Base-by-base conservation (phyloP, 2,888 invertebrate genomes). In the Ectemnius cavifrons region DNA sequence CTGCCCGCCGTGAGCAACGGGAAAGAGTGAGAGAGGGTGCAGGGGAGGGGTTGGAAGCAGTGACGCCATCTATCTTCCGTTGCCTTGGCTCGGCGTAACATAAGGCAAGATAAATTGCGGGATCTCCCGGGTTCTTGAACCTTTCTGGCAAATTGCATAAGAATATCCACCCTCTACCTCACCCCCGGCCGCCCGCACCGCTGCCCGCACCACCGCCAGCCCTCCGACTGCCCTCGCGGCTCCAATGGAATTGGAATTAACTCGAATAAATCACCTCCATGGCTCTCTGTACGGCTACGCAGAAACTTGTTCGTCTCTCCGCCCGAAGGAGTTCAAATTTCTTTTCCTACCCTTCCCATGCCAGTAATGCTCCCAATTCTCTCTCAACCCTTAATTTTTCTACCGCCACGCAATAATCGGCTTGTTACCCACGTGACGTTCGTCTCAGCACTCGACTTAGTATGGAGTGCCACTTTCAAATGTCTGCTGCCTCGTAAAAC, bases 71-170 rank as follows among this genome's bases (percentile, higher is more conserved):
- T 91, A 91, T 91, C 91, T 91, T 91, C 86, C 91, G 90, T 89
- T 90, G 90, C 90, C 91, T 91, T 90, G 90, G 90, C 90, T 90
- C 89, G 89, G 91, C 89, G 91, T 91, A 91, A 91, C 91, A 91
- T 91, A 91, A 91, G 91, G 91, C 91, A 91, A 91, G 91, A 91
- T 91, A 91, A 91, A 91, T 91, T 91, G 90, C 90, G 89, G 91
- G 90, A 91, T 91, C 91, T 91, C 90, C 89, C 88, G 88, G 91
- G 91, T 91, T 91, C 91, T 91, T 91, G 91, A 91, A 91, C 91
- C 91, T 91, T 90, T 91, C 91, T 91, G 91, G 91, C 91, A 91
- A 91, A 91, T 91, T 91, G 91, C 91, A 91, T 91, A 91, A 91
- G 91, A 91, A 91, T 91, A 90, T 88, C 88, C 88, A 88, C 86